Conservation (phyloP, 2,113 vertebrate species). For the Sinosuthora webbiana region DNA sequence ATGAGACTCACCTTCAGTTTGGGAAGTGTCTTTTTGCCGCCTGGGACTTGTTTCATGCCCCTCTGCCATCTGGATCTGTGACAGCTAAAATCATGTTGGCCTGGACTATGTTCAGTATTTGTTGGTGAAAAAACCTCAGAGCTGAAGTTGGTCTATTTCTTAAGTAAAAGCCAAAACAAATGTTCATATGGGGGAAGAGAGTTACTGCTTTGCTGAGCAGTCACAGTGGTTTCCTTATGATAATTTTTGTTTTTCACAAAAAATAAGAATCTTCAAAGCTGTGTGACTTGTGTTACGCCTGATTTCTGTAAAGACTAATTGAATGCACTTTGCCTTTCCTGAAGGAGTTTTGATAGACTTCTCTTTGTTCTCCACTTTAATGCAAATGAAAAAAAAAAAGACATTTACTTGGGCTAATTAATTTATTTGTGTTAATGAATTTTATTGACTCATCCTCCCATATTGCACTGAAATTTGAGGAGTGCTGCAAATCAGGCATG, state of each 20-base stretch:
- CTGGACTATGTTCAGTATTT: neutral
- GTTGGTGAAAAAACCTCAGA: neutral
- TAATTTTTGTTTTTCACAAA: neutral
- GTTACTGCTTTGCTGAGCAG: neutral
- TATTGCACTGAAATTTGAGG: neutral
- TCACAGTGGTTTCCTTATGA: neutral
- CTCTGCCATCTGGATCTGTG: neutral
- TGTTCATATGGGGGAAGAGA: neutral
- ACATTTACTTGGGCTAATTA: neutral
- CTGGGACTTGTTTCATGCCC: neutral
- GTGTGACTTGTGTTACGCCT: neutral
- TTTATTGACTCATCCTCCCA: neutral
- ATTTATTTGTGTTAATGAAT: constrained; percentile 9
- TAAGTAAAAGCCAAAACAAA: neutral
- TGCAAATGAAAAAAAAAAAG: neutral
- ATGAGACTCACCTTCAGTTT: neutral
- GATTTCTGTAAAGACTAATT: neutral
- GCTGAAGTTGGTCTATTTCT: neutral
- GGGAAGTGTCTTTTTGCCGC: neutral
- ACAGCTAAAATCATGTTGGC: neutral
- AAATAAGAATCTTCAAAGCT: neutral
- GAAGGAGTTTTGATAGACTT: neutral
- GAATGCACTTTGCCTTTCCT: neutral
- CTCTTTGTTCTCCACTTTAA: neutral
- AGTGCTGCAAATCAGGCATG: neutral